Conservation (phyloP, 2,113 vertebrate genomes). For the Apaloderma vittatum region DNA sequence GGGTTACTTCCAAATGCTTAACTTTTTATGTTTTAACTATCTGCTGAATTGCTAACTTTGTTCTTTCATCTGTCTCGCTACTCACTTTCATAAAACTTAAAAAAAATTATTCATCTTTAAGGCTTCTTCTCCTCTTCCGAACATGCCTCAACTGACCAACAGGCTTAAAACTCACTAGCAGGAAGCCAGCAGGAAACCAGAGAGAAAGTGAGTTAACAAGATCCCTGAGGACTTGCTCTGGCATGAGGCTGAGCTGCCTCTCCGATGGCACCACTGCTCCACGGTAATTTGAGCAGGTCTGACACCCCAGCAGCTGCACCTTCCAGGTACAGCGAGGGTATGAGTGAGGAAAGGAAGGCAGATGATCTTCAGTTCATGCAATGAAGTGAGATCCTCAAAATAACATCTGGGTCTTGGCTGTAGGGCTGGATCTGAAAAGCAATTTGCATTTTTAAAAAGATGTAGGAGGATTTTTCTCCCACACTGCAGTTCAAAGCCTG, state of each 20-base stretch:
- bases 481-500: background rate
- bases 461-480: background rate
- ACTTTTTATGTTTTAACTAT: background rate
- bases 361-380: background rate
- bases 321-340: background rate
- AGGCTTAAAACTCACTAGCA: background rate
- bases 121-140: background rate
- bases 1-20: background rate
- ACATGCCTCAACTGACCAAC: background rate
- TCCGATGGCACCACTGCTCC: background rate
- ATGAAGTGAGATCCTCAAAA: background rate
- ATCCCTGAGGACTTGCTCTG: background rate
- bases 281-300: background rate
- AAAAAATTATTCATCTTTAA: background rate
- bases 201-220: background rate
- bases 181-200: background rate
- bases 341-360: background rate
- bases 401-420: fast-evolving
- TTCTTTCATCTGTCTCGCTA: background rate
- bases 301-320: background rate
- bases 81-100: background rate
- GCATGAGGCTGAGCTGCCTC: background rate
- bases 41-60: background rate
- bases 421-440: background rate
- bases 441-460: background rate